A percentile compares a stretch with the other conserved stretches of the same genome.
phyloP scores from a whole-genome alignment of 2,797 vertebrate species.

The Linurgus olivaceus region DNA sequence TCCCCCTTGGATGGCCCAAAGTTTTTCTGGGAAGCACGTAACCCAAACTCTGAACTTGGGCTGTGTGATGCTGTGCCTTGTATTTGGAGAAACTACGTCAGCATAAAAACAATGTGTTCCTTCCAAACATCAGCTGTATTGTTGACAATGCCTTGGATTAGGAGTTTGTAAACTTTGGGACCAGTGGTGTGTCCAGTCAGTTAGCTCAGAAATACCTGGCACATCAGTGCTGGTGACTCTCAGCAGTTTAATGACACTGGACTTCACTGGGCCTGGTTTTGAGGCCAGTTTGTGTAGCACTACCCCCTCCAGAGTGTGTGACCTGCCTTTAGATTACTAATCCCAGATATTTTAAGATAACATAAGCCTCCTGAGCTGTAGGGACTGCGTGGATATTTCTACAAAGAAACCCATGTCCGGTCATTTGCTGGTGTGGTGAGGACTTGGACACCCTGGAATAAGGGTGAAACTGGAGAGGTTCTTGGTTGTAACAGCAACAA shows the following conservation, averaged over 20 bases:
- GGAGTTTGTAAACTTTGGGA: neutral
- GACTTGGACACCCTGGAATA: neutral
- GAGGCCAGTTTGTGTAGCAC: neutral
- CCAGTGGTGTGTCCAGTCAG: rapidly evolving
- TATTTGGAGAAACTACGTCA: neutral
- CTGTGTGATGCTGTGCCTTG: neutral
- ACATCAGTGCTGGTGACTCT: neutral
- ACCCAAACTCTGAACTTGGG: neutral
- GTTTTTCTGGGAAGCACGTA: neutral
- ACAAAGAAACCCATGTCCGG: rapidly evolving
- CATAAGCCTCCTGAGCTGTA: neutral
- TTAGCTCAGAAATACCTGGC: neutral
- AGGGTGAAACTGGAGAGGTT: neutral
- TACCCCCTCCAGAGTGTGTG: rapidly evolving
- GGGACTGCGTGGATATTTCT: neutral
- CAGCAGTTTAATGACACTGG: neutral
- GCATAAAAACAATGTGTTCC: neutral
- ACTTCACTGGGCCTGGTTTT: neutral
- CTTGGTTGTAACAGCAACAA: neutral
- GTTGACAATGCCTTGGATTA: neutral
- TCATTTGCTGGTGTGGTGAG: neutral
- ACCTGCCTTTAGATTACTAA: neutral
- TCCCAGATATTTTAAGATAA: neutral
- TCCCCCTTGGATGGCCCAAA: neutral
- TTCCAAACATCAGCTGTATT: neutral